These are phyloP conservation scores for Scaptodrosophila latifasciaeformis DNA, from an alignment of 2,888 invertebrate genomes.

Conservation along the genomic window DNA sequence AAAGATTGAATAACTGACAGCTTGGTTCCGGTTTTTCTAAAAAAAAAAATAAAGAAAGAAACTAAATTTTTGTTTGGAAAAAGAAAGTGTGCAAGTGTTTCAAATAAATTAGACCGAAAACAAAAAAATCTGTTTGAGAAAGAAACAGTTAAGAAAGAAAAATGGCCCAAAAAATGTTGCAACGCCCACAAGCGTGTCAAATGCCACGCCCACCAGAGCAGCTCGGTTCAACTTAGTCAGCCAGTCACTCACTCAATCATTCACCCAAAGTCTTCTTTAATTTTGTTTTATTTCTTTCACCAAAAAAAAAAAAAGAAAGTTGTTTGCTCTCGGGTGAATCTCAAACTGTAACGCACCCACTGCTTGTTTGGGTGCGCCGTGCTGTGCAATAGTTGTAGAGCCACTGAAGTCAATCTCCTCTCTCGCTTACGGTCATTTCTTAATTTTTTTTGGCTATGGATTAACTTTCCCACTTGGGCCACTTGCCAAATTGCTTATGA, in stretches of 20 bases:
- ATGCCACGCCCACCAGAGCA: background rate
- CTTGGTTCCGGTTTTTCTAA: background rate
- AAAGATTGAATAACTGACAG: too few species aligned
- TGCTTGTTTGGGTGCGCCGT: too few species aligned
- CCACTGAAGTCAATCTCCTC: too few species aligned
- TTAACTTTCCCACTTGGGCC: slow-evolving; percentile 56
- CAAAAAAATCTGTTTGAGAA: background rate
- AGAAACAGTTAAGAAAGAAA: too few species aligned
- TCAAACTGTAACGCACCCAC: slow-evolving; percentile 59
- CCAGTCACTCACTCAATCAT: slow-evolving; percentile 1
- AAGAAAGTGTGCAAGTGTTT: slow-evolving; percentile 10
- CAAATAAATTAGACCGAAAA: slow-evolving; percentile 1
- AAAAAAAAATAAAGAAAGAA: background rate
- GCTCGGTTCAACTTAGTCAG: too few species aligned
- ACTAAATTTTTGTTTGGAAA: background rate
- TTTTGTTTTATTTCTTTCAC: slow-evolving; percentile 8
- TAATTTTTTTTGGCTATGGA: slow-evolving; percentile 33
- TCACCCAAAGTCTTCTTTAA: background rate
- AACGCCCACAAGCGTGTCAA: too few species aligned
- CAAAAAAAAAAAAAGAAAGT: slow-evolving; percentile 45
- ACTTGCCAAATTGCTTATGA: slow-evolving; percentile 11
- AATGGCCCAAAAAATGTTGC: too few species aligned
- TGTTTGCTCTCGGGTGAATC: slow-evolving; percentile 46
- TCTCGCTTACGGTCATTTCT: too few species aligned
- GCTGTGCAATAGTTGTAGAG: too few species aligned